Percentiles rank a stretch among this genome's conserved stretches.
These are phyloP conservation scores for Therioaphis trifolii DNA, from an alignment of 2,888 invertebrate species.

Conservation along the genomic window DNA sequence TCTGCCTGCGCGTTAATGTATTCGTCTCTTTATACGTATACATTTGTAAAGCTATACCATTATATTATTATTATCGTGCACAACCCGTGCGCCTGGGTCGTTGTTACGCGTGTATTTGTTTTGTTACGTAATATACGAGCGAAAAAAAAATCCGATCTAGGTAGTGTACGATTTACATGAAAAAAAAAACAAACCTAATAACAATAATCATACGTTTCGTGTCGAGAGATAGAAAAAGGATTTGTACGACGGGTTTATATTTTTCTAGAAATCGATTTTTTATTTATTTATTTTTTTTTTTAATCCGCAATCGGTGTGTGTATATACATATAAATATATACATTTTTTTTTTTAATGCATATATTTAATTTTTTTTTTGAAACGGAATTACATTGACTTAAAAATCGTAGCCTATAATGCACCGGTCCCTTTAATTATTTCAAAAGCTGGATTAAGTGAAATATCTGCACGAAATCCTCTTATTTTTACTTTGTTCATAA, in stretches of 20 bases:
- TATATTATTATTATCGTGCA: not conserved
- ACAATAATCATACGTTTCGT: not conserved
- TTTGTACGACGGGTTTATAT: not conserved
- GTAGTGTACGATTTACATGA: not conserved
- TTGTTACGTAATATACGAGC: not conserved
- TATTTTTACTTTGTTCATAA: slow-evolving; percentile 23
- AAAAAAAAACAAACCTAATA: not conserved
- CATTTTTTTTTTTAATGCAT: not conserved
- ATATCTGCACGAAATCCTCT: slow-evolving; percentile 8
- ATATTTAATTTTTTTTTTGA: not conserved
- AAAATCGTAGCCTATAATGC: not conserved
- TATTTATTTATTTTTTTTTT: too few relatives aligned
- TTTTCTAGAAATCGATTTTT: too few relatives aligned
- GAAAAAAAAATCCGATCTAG: not conserved
- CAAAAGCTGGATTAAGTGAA: not conserved
- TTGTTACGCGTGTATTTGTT: too few relatives aligned
- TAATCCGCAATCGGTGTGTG: not conserved
- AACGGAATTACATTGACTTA: not conserved
- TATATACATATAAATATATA: too few relatives aligned
- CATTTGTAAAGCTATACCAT: not conserved
- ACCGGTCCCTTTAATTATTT: slow-evolving; percentile 9
- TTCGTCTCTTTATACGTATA: not conserved
- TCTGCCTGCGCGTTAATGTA: slow-evolving; percentile 2
- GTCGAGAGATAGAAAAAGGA: not conserved
- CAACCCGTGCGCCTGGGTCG: too few relatives aligned